Evolutionary conservation across 2,113 vertebrate species (phyloP).

Genomic region (Oriolus oriolus): DNA sequence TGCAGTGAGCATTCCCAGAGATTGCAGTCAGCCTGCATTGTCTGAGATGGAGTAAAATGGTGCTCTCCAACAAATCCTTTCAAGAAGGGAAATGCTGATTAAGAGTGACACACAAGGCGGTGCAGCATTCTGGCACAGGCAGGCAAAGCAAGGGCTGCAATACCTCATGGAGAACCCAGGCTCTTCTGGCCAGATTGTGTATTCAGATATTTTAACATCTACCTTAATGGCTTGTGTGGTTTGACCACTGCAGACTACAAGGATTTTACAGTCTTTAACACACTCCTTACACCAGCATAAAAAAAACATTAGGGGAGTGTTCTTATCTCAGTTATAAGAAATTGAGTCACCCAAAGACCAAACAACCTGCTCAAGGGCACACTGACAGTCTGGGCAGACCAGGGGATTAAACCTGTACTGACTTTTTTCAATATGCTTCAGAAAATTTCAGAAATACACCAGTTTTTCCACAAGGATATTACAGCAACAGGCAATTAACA

Average conservation of each 20-base stretch:
- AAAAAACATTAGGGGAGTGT: not conserved
- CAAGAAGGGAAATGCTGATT: not conserved
- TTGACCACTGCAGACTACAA: not conserved
- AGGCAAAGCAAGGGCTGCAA: not conserved
- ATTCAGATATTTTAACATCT: not conserved
- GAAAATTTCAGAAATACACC: not conserved
- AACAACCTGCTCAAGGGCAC: not conserved
- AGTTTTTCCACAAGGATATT: not conserved
- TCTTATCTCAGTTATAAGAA: not conserved
- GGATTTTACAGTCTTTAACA: not conserved
- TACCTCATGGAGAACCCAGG: not conserved
- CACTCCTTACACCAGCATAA: not conserved
- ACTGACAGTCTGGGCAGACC: not conserved
- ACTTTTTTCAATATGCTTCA: not conserved
- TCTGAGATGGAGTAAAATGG: not conserved
- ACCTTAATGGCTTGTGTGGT: not conserved
- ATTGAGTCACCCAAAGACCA: not conserved
- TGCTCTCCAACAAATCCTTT: not conserved
- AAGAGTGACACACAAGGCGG: not conserved
- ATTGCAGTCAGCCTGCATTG: not conserved
- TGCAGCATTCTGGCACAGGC: not conserved
- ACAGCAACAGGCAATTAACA: not conserved
- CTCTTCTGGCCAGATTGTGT: not conserved
- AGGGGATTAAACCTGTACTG: not conserved
- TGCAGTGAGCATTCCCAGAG: not conserved